Conservation (phyloP, 2,113 vertebrate species). For the Nymphicus hollandicus region DNA sequence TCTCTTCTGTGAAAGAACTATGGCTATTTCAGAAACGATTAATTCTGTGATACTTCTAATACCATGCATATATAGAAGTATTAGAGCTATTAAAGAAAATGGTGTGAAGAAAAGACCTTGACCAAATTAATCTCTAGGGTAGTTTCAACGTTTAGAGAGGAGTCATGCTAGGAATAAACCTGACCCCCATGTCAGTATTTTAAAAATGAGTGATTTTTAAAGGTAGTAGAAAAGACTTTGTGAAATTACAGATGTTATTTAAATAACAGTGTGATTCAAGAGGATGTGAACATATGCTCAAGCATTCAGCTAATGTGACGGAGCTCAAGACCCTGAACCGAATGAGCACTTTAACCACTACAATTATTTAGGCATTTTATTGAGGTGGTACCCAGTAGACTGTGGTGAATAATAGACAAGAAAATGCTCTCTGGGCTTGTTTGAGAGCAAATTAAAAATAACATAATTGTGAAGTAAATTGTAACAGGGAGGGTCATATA, state of each 20-base stretch:
- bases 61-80: not conserved
- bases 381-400: not conserved
- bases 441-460: not conserved
- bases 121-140: conserved; percentile 11
- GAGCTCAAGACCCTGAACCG: not conserved
- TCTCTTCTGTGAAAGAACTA: not conserved
- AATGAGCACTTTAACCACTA: not conserved
- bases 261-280: not conserved
- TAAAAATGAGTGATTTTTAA: not conserved
- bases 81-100: conserved; percentile 22
- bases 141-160: not conserved
- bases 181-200: not conserved
- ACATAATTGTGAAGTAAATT: not conserved
- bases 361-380: not conserved
- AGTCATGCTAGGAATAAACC: not conserved
- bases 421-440: not conserved
- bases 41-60: conserved; percentile 15
- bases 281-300: not conserved
- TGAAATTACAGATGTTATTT: conserved; percentile 11
- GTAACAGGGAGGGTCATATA: not conserved
- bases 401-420: not conserved
- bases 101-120: not conserved
- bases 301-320: not conserved
- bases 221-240: not conserved
- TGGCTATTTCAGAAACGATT: not conserved